Evolutionary conservation across 2,113 vertebrate genomes (phyloP), one percentile per base, ranked within the genome.

Genomic region (Turnix velox): DNA sequence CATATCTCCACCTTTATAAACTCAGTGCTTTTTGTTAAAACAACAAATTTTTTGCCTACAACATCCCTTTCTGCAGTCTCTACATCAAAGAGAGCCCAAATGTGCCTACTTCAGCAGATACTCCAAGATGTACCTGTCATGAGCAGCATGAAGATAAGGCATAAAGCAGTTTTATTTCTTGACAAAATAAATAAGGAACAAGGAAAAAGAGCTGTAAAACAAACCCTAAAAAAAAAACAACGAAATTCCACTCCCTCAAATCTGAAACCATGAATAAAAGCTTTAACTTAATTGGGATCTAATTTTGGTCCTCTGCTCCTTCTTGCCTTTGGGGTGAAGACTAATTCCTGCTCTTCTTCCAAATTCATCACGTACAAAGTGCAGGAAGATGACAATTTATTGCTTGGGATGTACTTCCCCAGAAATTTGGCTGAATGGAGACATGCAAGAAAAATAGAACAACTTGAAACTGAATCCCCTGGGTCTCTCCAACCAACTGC

Each of bases 181-280:
- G 23, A 58, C 65, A 87, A 87, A 74, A 10, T 57, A 55, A 23
- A 37, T 69, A 63, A n/a, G n/a, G n/a, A n/a, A 78, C 28, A 45
- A 66, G 84, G n/a, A n/a, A 37, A 61, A 81, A 91, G 59, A 75
- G 66, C 52, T 72, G 12, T 23, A 73, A 84, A 92, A 54, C 49
- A 52, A 59, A 67, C 22, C 24, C 19, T 13, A 42, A 62, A 91
- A n/a, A n/a, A n/a, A n/a, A n/a, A n/a, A n/a, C n/a, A n/a, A 28
- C 6, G 9, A 84, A 82, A 84, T 79, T 67, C 74, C 51, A 65
- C 58, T 48, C 63, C 54, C 37, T 49, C 9, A 8, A 63, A 79
- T 46, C 63, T 72, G 73, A 93, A 93, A 87, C 52, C 12, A 4
- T 87, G 90, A 92, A 94, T 85, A 91, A 87, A 93, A 69, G 57